Percentiles rank a stretch among this genome's conserved stretches.
Evolutionary conservation across 2,797 vertebrate species (phyloP).

Genomic region (Urocyon cinereoargenteus): DNA sequence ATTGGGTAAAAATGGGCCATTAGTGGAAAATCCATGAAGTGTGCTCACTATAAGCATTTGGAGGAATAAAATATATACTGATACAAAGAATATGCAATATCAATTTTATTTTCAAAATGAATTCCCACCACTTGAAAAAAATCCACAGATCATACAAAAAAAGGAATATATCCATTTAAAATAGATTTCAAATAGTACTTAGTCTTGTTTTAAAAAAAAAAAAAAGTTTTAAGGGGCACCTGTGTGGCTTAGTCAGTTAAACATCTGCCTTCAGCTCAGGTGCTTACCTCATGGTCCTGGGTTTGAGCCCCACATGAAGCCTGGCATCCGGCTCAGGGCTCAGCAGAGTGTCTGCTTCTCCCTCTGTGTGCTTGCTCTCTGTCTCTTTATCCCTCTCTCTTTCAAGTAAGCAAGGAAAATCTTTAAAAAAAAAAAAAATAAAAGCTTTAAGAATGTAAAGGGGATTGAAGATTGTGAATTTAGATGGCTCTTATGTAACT

Average conservation of each 20-base stretch:
- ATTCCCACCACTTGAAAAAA: background rate
- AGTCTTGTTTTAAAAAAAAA: background rate
- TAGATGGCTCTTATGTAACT: background rate
- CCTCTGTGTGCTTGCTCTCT: background rate
- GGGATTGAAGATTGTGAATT: background rate
- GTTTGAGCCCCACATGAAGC: background rate
- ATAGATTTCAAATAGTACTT: background rate
- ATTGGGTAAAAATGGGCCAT: background rate
- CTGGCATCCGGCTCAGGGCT: background rate
- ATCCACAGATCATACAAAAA: background rate
- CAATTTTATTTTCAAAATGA: constrained; percentile 9
- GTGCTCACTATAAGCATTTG: constrained; percentile 26
- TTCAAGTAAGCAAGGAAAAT: background rate
- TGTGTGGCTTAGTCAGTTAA: background rate
- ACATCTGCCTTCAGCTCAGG: background rate
- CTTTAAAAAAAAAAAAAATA: background rate
- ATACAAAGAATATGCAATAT: background rate
- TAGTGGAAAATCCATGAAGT: constrained; percentile 66
- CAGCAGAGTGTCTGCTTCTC: background rate
- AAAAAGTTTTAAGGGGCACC: background rate
- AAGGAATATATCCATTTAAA: background rate
- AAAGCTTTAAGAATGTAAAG: background rate
- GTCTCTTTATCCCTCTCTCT: background rate
- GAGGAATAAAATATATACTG: background rate
- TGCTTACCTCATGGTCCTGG: background rate